A percentile compares a stretch with the other conserved stretches of the same genome.
phyloP scores from a whole-genome alignment of 2,113 vertebrate species.

The Balaenoptera acutorostrata region DNA sequence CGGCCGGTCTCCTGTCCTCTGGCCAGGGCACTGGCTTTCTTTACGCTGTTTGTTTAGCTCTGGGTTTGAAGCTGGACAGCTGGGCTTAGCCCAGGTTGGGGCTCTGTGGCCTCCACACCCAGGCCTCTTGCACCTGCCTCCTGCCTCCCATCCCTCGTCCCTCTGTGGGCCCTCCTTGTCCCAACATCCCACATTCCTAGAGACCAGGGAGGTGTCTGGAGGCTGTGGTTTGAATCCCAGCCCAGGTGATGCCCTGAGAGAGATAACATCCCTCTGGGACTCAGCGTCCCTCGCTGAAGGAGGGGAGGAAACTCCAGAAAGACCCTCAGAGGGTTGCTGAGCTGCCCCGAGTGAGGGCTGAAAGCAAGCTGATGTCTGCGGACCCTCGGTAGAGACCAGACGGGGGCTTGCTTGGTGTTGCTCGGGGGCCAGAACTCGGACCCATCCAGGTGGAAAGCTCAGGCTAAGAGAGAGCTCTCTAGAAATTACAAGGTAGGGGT shows the following conservation, averaged over 20 bases:
- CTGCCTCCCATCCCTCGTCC: rapidly evolving
- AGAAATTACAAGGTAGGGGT: not conserved
- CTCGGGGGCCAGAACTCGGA: not conserved
- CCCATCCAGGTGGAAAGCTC: too few species aligned
- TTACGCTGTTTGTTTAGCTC: rapidly evolving
- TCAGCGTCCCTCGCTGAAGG: not conserved
- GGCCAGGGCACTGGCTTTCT: rapidly evolving
- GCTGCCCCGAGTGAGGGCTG: rapidly evolving
- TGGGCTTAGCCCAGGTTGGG: not conserved
- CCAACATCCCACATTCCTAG: not conserved
- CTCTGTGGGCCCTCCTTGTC: not conserved
- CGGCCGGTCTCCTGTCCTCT: rapidly evolving
- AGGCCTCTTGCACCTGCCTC: rapidly evolving
- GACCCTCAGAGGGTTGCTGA: rapidly evolving
- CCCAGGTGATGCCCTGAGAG: too few species aligned
- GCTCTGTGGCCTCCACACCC: rapidly evolving
- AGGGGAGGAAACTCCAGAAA: not conserved
- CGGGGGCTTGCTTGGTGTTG: too few species aligned
- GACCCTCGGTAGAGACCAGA: too few species aligned
- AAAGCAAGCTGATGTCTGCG: not conserved
- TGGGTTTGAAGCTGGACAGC: rapidly evolving
- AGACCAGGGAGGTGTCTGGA: not conserved
- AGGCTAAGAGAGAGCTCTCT: not conserved
- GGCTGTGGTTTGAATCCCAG: not conserved
- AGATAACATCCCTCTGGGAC: not conserved